phyloP scores from a whole-genome alignment of 2,797 vertebrate species.

The Champsocephalus gunnari region DNA sequence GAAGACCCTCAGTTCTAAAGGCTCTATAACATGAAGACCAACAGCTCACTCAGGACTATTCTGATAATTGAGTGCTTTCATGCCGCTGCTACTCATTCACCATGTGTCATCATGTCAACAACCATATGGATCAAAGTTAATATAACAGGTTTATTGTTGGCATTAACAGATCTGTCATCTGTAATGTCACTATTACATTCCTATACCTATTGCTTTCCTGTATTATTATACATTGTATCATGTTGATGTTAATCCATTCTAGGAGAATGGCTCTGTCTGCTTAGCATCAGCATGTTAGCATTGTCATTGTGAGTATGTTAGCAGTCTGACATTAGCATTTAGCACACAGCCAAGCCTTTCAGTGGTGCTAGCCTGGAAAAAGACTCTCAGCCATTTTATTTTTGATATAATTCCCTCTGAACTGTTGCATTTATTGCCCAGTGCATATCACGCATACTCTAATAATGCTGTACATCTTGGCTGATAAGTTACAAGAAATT shows the following conservation, averaged over 20 bases:
- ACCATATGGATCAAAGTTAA: background rate
- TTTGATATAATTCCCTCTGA: background rate
- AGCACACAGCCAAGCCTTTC: background rate
- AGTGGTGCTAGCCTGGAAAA: background rate
- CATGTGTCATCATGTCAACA: background rate
- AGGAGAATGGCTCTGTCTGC: background rate
- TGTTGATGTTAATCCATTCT: background rate
- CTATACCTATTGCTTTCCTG: background rate
- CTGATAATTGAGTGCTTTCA: background rate
- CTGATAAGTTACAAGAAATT: background rate
- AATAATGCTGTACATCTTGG: background rate
- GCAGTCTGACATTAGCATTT: conserved; percentile 6
- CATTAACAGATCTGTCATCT: background rate
- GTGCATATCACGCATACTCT: background rate
- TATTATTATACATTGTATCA: conserved; percentile 1
- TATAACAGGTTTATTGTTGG: background rate
- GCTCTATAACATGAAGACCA: conserved; percentile 9
- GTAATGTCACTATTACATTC: background rate
- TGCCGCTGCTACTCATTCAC: background rate
- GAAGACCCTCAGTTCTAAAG: conserved; percentile 4
- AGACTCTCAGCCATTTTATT: background rate
- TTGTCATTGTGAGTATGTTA: background rate
- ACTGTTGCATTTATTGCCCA: background rate
- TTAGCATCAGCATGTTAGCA: background rate
- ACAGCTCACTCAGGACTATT: conserved; percentile 9